A percentile compares a stretch with the other conserved stretches of the same genome.
Conservation (phyloP, 2,797 vertebrate species). For the Siniperca undulata region DNA sequence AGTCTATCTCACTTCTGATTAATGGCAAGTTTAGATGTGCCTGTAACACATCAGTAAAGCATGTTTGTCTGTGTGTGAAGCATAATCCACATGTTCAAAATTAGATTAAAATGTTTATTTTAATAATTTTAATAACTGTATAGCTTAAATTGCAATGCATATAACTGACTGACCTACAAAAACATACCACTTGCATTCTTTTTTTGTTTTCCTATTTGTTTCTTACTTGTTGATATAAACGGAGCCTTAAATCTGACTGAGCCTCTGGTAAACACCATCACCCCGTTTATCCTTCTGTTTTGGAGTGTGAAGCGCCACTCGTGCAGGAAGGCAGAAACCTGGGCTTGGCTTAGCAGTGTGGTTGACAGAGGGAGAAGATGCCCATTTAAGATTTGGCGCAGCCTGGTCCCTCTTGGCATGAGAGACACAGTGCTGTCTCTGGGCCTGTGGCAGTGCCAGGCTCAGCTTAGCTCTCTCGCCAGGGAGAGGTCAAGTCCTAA, state of each 20-base stretch:
- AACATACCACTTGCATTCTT: neutral
- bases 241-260: neutral
- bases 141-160: neutral
- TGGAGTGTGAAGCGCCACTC: constrained; percentile 41
- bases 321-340: constrained; percentile 47
- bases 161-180: neutral
- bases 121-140: neutral
- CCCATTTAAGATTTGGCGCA: constrained; percentile 77
- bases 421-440: constrained; percentile 47
- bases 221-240: constrained; percentile 13
- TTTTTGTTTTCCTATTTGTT: neutral
- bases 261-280: constrained; percentile 7
- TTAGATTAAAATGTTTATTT: neutral
- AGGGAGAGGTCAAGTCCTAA: constrained; percentile 71
- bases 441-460: constrained; percentile 70
- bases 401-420: constrained; percentile 61
- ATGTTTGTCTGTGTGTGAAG: neutral
- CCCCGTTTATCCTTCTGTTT: constrained; percentile 26
- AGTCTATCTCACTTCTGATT: too few relatives aligned
- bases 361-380: constrained; percentile 64
- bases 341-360: constrained; percentile 50
- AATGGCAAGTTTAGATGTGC: too few relatives aligned
- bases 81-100: neutral
- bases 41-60: too few relatives aligned
- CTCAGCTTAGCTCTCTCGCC: constrained; percentile 72